These are phyloP conservation scores for Drosophila lini DNA, from an alignment of 1,140 invertebrate genomes.

Conservation along the genomic window DNA sequence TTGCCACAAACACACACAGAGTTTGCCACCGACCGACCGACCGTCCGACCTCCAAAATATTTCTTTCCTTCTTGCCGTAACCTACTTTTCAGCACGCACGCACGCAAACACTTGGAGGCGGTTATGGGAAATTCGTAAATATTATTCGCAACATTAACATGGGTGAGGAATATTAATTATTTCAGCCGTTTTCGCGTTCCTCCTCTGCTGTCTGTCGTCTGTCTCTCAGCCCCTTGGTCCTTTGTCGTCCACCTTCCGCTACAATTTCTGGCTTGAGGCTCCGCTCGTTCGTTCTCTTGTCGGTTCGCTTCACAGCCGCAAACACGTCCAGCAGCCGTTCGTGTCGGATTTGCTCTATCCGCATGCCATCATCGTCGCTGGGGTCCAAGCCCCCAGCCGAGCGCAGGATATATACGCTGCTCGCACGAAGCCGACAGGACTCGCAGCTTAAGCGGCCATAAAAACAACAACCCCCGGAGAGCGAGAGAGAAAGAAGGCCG, in stretches of 20 bases:
- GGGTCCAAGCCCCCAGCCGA: constrained; percentile 25
- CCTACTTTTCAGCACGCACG: constrained; percentile 62
- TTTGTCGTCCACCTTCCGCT: constrained; percentile 43
- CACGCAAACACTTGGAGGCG: constrained; percentile 17
- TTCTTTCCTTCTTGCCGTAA: constrained; percentile 38
- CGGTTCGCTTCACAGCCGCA: constrained; percentile 41
- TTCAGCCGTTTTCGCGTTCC: background rate
- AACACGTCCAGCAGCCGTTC: constrained; percentile 76
- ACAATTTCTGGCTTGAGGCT: constrained; percentile 55
- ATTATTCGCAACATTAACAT: constrained; percentile 37
- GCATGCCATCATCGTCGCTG: constrained; percentile 40
- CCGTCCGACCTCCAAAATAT: constrained; percentile 56
- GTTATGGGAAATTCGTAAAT: constrained; percentile 21
- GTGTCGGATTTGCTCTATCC: constrained; percentile 62
- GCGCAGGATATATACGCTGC: constrained; percentile 8
- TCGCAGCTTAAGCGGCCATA: constrained; percentile 7
- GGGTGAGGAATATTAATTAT: constrained; percentile 21
- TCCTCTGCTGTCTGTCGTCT: constrained; percentile 8
- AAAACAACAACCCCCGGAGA: constrained; percentile 27
- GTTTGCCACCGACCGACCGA: constrained; percentile 21
- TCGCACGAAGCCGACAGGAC: constrained; percentile 19
- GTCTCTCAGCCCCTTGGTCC: constrained; percentile 35
- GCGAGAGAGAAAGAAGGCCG: background rate
- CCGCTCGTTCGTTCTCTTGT: constrained; percentile 52
- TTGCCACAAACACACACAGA: constrained; percentile 26